These are phyloP conservation scores for Mustela nigripes DNA, from an alignment of 2,113 vertebrate genomes.

Conservation along the genomic window DNA sequence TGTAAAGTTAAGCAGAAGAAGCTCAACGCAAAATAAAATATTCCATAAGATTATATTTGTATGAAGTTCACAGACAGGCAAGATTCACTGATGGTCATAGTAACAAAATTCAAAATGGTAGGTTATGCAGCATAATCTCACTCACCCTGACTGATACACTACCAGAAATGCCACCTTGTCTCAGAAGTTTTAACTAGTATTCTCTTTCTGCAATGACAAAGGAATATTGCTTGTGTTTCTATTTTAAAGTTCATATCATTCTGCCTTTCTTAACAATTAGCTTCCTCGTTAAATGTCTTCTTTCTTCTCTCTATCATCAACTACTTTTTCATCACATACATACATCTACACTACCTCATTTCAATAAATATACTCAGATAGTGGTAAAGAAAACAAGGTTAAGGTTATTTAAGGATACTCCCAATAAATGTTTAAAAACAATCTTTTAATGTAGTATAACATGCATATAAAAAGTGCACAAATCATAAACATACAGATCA, in stretches of 20 bases:
- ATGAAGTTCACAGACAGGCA: background rate
- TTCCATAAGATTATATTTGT: background rate
- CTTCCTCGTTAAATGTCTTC: background rate
- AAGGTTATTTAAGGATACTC: background rate
- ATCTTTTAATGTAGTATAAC: background rate
- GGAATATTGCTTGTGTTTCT: background rate
- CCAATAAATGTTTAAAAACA: background rate
- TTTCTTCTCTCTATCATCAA: background rate
- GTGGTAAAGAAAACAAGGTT: background rate
- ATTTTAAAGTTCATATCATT: background rate
- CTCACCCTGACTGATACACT: background rate
- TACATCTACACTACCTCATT: background rate
- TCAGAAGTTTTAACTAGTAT: background rate
- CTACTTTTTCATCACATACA: background rate
- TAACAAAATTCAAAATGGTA: background rate
- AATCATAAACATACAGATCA: background rate
- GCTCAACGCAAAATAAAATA: background rate
- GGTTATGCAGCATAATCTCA: background rate
- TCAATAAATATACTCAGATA: background rate
- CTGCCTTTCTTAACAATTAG: constrained; percentile 8
- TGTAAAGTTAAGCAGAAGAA: background rate
- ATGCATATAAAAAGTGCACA: background rate
- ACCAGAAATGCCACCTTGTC: background rate
- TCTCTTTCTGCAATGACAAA: background rate
- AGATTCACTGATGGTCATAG: background rate